Evolutionary conservation across 64 coral and sea anemone species (phyloP), one percentile per base, ranked within the genome.

Genomic region (Actinia equina): DNA sequence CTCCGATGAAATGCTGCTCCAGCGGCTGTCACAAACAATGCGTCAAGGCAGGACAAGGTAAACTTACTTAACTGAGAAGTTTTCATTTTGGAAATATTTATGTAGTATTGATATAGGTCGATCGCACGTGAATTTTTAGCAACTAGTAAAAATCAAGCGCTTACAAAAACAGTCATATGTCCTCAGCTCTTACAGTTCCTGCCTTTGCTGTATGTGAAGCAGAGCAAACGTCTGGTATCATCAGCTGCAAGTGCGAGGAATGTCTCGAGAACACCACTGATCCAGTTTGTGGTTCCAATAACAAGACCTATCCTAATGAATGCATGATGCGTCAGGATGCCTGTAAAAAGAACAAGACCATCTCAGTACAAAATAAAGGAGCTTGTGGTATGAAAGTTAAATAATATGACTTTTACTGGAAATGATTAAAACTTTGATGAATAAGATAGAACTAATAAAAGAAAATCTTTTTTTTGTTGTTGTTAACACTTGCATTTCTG

Each of bases 271-370:
- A 64, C 78, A 67, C 18, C 7, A 20, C 59, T 54, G 86, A 79
- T 80, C 88, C 52, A 9, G 88, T 89, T 30, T 89, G 88, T 71
- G 88, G 80, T 43, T 83, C 88, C n/a, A n/a, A n/a, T n/a, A n/a
- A n/a, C n/a, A n/a, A n/a, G n/a, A n/a, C n/a, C n/a, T n/a, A n/a
- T n/a, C 59, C 27, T 59, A 89, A 71, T 76, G 71, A 80, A n/a
- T 89, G 88, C 37, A 59, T 44, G 49, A 51, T 89, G 80, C 82
- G 77, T 65, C 57, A 84, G 15, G 65, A 82, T 27, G 45, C 79
- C 56, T 89, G 88, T 79, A 45, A 25, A 56, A 83, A 69, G 44
- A 83, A 83, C 6, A 22, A 59, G 20, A 77, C 49, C 17, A 88
- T 88, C 26, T 49, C 76, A 43, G 86, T 80, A 12, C 44, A 56